Evolutionary conservation across 2,888 invertebrate species (phyloP).

Genomic region (Pinctada fucata): DNA sequence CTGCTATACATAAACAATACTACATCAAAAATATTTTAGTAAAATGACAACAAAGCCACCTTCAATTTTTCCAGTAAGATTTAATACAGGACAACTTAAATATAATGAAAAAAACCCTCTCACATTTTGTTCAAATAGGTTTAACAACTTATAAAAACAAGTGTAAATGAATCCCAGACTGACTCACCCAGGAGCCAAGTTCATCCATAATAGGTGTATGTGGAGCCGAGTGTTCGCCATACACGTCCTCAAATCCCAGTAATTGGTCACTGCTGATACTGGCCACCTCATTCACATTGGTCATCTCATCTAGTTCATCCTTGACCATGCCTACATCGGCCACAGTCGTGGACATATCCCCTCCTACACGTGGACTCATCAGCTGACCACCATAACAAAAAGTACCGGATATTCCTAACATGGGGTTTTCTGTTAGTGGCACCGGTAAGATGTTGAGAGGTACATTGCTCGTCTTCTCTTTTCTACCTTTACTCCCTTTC

Average conservation of each 20-base stretch:
- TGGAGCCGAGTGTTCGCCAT: not conserved
- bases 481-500: not conserved
- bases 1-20: no score
- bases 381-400: not conserved
- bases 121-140: no score
- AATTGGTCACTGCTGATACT: not conserved
- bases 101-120: no score
- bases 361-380: not conserved
- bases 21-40: no score
- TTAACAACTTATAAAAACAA: no score
- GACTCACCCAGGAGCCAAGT: not conserved
- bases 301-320: not conserved
- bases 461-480: not conserved
- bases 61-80: no score
- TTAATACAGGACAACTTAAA: no score
- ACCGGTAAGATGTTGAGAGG: not conserved
- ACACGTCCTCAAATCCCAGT: not conserved
- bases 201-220: not conserved
- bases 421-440: not conserved
- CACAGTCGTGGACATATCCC: not conserved
- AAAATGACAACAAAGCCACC: no score
- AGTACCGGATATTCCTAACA: not conserved
- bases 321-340: not conserved
- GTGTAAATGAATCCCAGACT: no score
- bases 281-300: not conserved